Evolutionary conservation across 2,888 invertebrate genomes (phyloP), one percentile per base, ranked within the genome.

Genomic region (Teleiodes luculella): DNA sequence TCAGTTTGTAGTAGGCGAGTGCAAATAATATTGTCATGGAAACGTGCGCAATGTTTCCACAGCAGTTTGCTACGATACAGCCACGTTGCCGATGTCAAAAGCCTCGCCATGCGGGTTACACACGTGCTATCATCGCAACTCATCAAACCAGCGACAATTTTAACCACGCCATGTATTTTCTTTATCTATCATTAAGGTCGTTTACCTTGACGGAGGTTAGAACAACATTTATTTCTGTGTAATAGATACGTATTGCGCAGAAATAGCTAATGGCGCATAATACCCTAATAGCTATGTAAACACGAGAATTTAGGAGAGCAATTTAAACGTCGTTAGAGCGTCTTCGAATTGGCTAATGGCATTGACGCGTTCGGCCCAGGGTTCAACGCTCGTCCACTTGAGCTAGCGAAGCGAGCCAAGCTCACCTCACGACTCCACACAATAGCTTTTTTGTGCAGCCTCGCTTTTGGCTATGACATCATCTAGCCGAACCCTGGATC

Each of bases 401-500:
- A 67, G 74, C 77, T 72, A 79, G 79, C 81, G 78, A 16, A 43
- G 33, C 47, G 31, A 33, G 24, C n/a, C 41, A 3, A 5, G 13
- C 7, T 13, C 33, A 81, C 82, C 81, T 79, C 86, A 86, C 86
- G 84, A 85, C 76, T 82, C 78, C 77, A 81, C 80, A 88, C 88
- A 89, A 89, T 86, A 72, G 83, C 72, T 80, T 89, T 88, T 89
- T 88, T 88, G 83, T 86, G 78, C 76, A 80, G 73, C 73, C 77
- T 80, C 74, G 68, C 67, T 83, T 86, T 86, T 79, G 80, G 84
- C 75, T 83, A 87, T 89, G 88, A 89, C 88, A 87, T 89, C 88
- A 89, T 51, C 47, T 37, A 53, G 36, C 53, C 45, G 14, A 36
- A n/a, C n/a, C n/a, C n/a, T n/a, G 59, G 57, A 65, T 65, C 60